Evolutionary conservation across 2,888 invertebrate genomes (phyloP), one percentile per base, ranked within the genome.

Genomic region (Abscondita cerata): DNA sequence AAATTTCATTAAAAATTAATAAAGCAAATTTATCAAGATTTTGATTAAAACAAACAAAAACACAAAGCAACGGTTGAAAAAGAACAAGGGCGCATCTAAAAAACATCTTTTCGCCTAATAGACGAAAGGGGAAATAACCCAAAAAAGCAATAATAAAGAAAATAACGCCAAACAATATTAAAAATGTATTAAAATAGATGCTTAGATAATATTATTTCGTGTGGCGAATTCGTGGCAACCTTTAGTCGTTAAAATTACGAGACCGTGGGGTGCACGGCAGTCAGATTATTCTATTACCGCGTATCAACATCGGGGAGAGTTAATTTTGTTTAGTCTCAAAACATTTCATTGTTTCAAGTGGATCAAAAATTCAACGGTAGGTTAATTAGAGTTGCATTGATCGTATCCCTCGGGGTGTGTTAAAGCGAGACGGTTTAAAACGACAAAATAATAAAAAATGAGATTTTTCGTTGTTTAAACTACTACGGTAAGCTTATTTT

Each of bases 231-330:
- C 51, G 62, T 55, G 36, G 46, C 44, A 55, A 59, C 36, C 59
- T 33, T 19, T 46, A 44, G 63, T 63, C 63, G 59, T 56, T 19
- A 36, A 56, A 54, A 57, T 44, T 50, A 44, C 54, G 44, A 53
- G 47, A 40, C 52, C 53, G 52, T 9, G 48, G 60, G 69, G 69
- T 73, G 70, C 67, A 70, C 69, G 72, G 82, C 81, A 81, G 83
- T 83, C 84, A 86, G 86, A 86, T 86, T 87, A 87, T 86, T 86
- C 86, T 86, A 86, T 86, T 86, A 86, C 86, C 83, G 83, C 83
- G 85, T 85, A 86, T 86, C 86, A 86, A 86, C 86, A 86, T 84
- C 81, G 82, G 82, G 81, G 80, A 78, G 79, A 81, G 81, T 80
- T 82, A 83, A 83, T 84, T 83, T 85, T 87, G 86, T 87, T 87